A percentile compares a stretch with the other conserved stretches of the same genome.
Evolutionary conservation across 2,113 vertebrate genomes (phyloP).

Genomic region (Elaphurus davidianus): DNA sequence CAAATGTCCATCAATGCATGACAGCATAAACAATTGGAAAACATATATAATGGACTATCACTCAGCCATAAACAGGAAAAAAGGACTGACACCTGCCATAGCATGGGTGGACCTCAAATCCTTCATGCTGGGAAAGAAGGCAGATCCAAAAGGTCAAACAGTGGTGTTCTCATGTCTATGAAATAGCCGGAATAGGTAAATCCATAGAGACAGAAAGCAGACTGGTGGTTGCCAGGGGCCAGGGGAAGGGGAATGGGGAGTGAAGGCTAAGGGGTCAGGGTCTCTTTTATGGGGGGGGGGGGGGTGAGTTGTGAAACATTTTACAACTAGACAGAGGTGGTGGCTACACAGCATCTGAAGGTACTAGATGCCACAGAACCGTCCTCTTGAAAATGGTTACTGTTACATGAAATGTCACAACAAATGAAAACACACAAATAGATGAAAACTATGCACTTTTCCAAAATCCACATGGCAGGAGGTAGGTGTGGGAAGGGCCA

Average conservation of each 20-base stretch:
- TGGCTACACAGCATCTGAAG: rapidly evolving
- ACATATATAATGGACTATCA: rapidly evolving
- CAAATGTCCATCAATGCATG: rapidly evolving
- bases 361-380: rapidly evolving
- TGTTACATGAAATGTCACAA: not conserved
- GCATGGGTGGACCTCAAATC: not conserved
- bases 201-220: not conserved
- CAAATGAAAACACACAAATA: not conserved
- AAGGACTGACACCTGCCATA: not conserved
- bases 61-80: not conserved
- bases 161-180: rapidly evolving
- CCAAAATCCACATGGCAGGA: not conserved
- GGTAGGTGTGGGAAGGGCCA: not conserved
- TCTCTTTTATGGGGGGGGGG: not conserved
- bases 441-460: not conserved
- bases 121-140: not conserved
- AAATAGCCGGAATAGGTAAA: not conserved
- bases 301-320: not conserved
- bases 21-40: rapidly evolving
- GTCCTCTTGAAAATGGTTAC: not conserved
- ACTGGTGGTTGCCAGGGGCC: not conserved
- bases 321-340: too few relatives aligned
- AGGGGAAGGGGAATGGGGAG: rapidly evolving
- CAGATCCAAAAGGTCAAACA: not conserved
- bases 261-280: rapidly evolving